These are phyloP conservation scores for Nesoenas mayeri DNA, from an alignment of 2,113 vertebrate species.

Conservation along the genomic window DNA sequence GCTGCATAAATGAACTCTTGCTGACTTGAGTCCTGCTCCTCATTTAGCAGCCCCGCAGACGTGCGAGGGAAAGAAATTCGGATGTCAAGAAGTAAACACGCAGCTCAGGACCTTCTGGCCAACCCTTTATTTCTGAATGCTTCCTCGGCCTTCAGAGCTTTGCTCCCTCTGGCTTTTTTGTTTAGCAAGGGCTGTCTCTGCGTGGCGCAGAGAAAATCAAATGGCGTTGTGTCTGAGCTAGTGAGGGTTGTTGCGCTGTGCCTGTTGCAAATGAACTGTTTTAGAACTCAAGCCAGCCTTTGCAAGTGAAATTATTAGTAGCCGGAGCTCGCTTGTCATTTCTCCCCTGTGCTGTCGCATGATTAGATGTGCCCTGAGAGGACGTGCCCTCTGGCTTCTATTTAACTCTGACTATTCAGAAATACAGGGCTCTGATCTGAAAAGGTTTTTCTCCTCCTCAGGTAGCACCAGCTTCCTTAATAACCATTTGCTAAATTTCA, in stretches of 20 bases:
- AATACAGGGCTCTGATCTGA: background rate
- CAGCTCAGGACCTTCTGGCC: background rate
- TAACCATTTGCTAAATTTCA: background rate
- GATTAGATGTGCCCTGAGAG: background rate
- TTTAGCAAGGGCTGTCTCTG: background rate
- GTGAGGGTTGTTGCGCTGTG: background rate
- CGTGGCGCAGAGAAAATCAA: background rate
- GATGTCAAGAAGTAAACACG: background rate
- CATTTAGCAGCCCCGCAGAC: background rate
- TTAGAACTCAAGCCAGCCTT: background rate
- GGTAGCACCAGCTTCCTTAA: background rate
- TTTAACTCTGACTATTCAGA: background rate
- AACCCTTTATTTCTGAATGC: background rate
- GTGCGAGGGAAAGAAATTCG: background rate
- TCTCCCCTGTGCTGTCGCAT: background rate
- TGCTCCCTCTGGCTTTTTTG: background rate
- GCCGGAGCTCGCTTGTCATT: background rate
- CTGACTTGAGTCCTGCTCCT: background rate
- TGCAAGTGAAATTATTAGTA: background rate
- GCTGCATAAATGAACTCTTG: background rate
- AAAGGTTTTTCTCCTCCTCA: background rate
- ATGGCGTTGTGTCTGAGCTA: background rate
- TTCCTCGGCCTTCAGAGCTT: background rate
- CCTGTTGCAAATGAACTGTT: background rate
- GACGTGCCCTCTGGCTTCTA: background rate